Evolutionary conservation across 2,797 vertebrate genomes (phyloP).

Genomic region (Cheirogaleus major): DNA sequence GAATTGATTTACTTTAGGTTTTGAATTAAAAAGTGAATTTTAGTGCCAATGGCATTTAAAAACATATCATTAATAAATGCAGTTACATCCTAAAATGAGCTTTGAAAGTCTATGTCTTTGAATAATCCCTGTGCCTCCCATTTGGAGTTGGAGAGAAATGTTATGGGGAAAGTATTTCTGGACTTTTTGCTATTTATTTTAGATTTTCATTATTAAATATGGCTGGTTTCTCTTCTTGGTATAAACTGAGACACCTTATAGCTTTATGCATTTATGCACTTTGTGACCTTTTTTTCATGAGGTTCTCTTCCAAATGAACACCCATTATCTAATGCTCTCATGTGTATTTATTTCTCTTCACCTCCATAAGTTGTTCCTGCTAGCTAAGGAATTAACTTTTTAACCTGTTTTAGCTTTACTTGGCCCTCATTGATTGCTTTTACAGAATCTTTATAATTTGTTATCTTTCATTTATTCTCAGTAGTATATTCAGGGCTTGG

Average conservation of each 20-base stretch:
- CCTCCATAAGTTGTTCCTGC: neutral
- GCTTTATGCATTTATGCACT: neutral
- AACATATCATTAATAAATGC: neutral
- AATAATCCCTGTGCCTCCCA: neutral
- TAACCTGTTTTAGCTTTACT: neutral
- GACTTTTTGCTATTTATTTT: neutral
- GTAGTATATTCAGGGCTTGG: neutral
- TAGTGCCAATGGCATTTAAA: neutral
- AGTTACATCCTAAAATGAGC: neutral
- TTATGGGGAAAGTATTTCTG: neutral
- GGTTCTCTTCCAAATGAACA: neutral
- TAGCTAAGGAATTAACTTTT: neutral
- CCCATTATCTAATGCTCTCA: neutral
- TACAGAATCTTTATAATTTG: neutral
- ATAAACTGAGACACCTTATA: neutral
- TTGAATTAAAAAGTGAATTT: conserved; percentile 28
- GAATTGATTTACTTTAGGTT: neutral
- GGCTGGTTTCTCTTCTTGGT: neutral
- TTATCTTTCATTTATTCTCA: neutral
- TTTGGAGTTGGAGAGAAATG: neutral
- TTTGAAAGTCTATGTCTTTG: neutral
- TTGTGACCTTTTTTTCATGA: neutral
- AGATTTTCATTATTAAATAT: neutral
- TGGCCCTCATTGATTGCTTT: neutral
- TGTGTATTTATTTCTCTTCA: neutral